Percentiles rank a stretch among this genome's conserved stretches.
These are phyloP conservation scores for Lycocerus yunnanus DNA, from an alignment of 2,888 invertebrate species.

Conservation along the genomic window DNA sequence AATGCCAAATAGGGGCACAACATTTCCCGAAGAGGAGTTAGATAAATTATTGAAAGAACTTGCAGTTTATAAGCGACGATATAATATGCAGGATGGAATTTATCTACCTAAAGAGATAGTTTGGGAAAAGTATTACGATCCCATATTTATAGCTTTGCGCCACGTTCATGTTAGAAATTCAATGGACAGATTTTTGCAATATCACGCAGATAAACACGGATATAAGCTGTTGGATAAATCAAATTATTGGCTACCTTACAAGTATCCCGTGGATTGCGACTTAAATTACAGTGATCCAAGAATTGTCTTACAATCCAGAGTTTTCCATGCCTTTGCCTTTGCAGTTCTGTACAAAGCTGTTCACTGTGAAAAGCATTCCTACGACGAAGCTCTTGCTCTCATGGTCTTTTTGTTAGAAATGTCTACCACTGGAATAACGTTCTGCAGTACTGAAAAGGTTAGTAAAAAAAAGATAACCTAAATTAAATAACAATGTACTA, in stretches of 20 bases:
- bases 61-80: slow-evolving; percentile 73
- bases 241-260: slow-evolving; percentile 78
- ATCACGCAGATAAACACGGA: slow-evolving; percentile 62
- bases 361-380: slow-evolving; percentile 67
- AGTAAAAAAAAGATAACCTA: too few relatives aligned
- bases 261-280: slow-evolving; percentile 69
- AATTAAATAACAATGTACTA: neutral
- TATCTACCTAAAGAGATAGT: slow-evolving; percentile 83
- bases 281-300: slow-evolving; percentile 71
- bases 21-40: slow-evolving; percentile 85
- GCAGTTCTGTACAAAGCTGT: slow-evolving; percentile 85
- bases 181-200: slow-evolving; percentile 89
- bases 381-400: slow-evolving; percentile 88
- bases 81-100: slow-evolving; percentile 81
- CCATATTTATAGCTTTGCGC: slow-evolving; percentile 86
- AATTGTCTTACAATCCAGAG: slow-evolving; percentile 62
- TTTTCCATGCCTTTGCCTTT: slow-evolving; percentile 76
- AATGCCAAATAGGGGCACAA: slow-evolving; percentile 96
- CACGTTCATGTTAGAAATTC: slow-evolving; percentile 94
- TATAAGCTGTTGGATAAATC: slow-evolving; percentile 49
- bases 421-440: slow-evolving; percentile 65
- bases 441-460: neutral
- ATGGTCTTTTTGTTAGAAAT: slow-evolving; percentile 86
- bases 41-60: slow-evolving; percentile 80
- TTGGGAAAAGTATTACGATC: slow-evolving; percentile 93